Base-by-base conservation (phyloP, 2,113 vertebrate species). In the Caretta caretta region DNA sequence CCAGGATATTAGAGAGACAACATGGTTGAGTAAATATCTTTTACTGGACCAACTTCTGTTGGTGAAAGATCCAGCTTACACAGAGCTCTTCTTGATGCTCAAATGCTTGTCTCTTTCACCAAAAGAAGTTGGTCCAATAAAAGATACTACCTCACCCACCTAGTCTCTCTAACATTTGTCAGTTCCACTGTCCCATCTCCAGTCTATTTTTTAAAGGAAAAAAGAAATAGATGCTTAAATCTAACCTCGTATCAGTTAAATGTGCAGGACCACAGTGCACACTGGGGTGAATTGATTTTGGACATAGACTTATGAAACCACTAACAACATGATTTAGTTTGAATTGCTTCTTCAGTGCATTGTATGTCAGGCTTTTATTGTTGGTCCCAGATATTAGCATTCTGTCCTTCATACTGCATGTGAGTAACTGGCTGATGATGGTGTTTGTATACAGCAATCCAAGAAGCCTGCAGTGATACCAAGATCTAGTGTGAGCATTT, bases 371-470 rank as follows among this genome's bases (percentile, higher is more conserved):
- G 51, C 19, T 42, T 90, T 24, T 86, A 51, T 7, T 42, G 38
- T 35, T 88, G 56, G 35, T 83, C 53, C 65, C 81, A 75, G 22
- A 2, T 25, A 75, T 80, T n/a, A 29, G 12, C 17, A 50, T 81
- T 85, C 80, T 89, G 31, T 51, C 48, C 85, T 54, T 80, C 16
- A 0, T 13, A 27, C 20, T 0, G 0, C 51, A 57, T n/a, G 6
- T 27, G 49, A 0, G 0, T 57, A 53, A 19, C 3, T 56, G 56
- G 51, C 51, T 72, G 78, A 4, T 79, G 48, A 12, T 19, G 14
- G 25, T 24, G 6, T 0, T 0, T 22, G 12, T 17, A 4, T 5
- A 9, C 0, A 0, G 4, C 12, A 14, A 42, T 86, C n/a, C 50
- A 79, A 53, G 87, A 84, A 59, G 42, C 6, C 25, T 62, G 8